Evolutionary conservation across 1,140 invertebrate species (phyloP), one percentile per base, ranked within the genome.

Genomic region (Lasaia peninsularis): DNA sequence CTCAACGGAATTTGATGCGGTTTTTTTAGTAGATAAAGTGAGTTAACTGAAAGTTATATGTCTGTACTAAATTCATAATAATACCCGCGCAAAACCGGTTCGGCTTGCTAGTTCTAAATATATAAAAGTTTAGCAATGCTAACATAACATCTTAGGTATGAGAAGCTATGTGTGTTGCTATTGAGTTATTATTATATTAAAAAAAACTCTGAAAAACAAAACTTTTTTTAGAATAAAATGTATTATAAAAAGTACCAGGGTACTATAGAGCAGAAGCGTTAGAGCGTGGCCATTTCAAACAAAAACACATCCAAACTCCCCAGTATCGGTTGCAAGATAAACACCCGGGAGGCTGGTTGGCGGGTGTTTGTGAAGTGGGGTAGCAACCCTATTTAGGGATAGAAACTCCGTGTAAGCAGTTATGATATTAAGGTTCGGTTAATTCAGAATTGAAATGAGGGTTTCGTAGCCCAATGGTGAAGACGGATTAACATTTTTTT

Each of bases 281-380:
- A 58, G 60, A 67, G 62, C 67, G 67, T 56, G 58, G 54, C 62
- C 48, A 61, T 52, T 56, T 60, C 55, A 64, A 70, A 70, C 67
- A 67, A 70, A 67, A 70, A 70, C 62, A 65, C 37, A 53, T 62
- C 62, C 59, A 24, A 18, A 50, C 60, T 58, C 63, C 59, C 60
- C 52, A 28, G 53, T 67, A 64, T 70, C 65, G 62, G 61, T 62
- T 67, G 62, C 62, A 63, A 62, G 51, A 50, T 44, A 69, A 66
- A 69, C 58, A 66, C 56, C 64, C 64, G 5, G 62, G 44, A 65
- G 62, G 56, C 35, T 59, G 18, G 61, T 60, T 49, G 34, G 18
- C 35, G 51, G 51, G 14, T 69, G 59, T 69, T 69, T 69, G 63
- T 44, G 32, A 40, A 62, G 53, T 49, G 52, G 59, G 59, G 49